These are phyloP conservation scores for Bombus confusus DNA, from an alignment of 1,140 invertebrate species.

Conservation along the genomic window DNA sequence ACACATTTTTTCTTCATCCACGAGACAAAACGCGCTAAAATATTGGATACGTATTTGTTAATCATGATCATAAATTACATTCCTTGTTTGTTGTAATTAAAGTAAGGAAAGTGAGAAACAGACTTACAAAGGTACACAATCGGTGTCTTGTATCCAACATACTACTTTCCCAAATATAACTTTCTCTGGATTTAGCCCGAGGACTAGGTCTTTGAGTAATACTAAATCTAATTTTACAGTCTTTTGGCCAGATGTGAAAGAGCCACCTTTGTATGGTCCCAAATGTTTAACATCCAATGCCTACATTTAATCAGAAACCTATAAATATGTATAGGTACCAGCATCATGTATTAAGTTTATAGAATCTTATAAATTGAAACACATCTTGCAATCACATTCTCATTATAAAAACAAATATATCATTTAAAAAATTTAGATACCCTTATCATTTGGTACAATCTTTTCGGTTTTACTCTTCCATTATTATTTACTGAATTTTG, in stretches of 20 bases:
- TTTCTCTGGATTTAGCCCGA: constrained; percentile 86
- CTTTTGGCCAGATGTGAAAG: constrained; percentile 82
- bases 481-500: constrained; percentile 86
- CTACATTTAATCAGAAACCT: constrained; percentile 74
- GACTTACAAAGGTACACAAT: constrained; percentile 90
- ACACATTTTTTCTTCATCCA: constrained; percentile 88
- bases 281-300: constrained; percentile 84
- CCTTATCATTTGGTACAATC: constrained; percentile 86
- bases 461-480: constrained; percentile 90
- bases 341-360: constrained; percentile 50
- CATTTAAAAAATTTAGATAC: constrained; percentile 67
- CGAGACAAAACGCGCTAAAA: constrained; percentile 90
- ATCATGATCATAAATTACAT: constrained; percentile 11
- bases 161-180: constrained; percentile 91
- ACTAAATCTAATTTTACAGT: constrained; percentile 83
- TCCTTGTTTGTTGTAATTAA: background rate
- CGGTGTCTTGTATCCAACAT: constrained; percentile 89
- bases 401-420: background rate
- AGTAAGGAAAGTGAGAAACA: background rate
- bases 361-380: background rate
- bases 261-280: constrained; percentile 85
- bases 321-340: constrained; percentile 62
- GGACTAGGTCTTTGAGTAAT: constrained; percentile 82
- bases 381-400: background rate
- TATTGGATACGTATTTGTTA: constrained; percentile 33